Evolutionary conservation across 2,888 invertebrate species (phyloP).

Genomic region (Scelioninae gen. 1): DNA sequence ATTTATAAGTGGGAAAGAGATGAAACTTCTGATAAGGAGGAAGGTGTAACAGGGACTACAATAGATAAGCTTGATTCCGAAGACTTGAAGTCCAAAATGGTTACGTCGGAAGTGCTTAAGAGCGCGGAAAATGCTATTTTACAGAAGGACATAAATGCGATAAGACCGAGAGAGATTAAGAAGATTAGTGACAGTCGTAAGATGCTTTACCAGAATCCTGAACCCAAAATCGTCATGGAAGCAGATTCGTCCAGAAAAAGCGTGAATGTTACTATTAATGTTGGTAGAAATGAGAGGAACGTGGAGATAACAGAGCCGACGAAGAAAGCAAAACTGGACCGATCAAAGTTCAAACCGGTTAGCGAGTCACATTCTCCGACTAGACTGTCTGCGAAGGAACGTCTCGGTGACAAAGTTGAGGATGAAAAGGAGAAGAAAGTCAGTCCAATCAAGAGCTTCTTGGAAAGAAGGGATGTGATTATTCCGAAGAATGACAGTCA

Average conservation of each 20-base stretch:
- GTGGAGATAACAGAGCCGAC: conserved; percentile 81
- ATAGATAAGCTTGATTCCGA: conserved; percentile 79
- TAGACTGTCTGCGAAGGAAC: conserved; percentile 90
- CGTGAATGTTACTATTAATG: conserved; percentile 82
- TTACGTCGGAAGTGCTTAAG: conserved; percentile 94
- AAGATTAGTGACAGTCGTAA: conserved; percentile 89
- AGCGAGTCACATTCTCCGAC: conserved; percentile 85
- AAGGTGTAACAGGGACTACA: conserved; percentile 85
- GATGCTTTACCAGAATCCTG: conserved; percentile 86
- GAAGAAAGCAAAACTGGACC: conserved; percentile 80
- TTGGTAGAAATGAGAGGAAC: conserved; percentile 81
- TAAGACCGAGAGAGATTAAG: conserved; percentile 91
- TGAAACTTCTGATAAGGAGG: conserved; percentile 79
- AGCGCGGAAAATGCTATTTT: conserved; percentile 96
- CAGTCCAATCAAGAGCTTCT: conserved; percentile 85
- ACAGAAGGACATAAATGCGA: conserved; percentile 93
- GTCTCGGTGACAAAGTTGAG: conserved; percentile 91
- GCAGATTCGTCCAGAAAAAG: conserved; percentile 77
- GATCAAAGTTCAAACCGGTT: conserved; percentile 80
- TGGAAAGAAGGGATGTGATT: conserved; percentile 85
- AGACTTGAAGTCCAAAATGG: conserved; percentile 86
- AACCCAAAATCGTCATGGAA: conserved; percentile 78
- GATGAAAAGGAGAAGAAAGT: conserved; percentile 84
- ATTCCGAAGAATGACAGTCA: conserved; percentile 82
- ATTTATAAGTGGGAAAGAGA: conserved; percentile 95